A percentile compares a stretch with the other conserved stretches of the same genome.
Evolutionary conservation across 2,797 vertebrate genomes (phyloP).

Genomic region (Phrynocephalus forsythii): DNA sequence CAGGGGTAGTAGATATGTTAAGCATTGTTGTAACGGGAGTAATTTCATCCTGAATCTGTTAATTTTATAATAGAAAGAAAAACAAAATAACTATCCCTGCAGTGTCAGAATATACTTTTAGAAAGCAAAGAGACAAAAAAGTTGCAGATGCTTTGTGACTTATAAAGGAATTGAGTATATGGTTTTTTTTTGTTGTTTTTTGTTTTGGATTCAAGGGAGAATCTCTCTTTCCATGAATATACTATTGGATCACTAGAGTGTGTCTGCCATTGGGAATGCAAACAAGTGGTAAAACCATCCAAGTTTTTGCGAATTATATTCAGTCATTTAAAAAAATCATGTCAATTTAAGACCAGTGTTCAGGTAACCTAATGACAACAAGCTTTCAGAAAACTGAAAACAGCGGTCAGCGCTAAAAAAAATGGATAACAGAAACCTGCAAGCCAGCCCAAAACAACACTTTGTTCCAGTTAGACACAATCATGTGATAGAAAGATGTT

Average conservation of each 20-base stretch:
- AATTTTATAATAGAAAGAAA: slow-evolving; percentile 5
- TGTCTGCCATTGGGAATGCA: not conserved
- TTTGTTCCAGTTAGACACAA: no score
- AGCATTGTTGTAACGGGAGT: not conserved
- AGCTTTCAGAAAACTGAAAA: no score
- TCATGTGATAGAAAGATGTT: no score
- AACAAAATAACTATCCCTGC: no score
- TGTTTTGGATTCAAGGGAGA: not conserved
- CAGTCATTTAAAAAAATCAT: no score
- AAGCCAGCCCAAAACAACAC: no score
- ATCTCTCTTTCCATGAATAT: not conserved
- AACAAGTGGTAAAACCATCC: not conserved
- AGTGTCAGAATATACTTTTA: not conserved
- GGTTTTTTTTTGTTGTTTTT: no score
- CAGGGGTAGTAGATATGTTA: no score
- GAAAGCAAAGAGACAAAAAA: not conserved
- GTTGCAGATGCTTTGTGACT: not conserved
- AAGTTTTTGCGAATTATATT: not conserved
- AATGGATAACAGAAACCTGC: no score
- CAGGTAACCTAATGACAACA: no score
- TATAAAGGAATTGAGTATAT: not conserved
- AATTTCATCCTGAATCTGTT: not conserved
- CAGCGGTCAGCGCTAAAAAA: no score
- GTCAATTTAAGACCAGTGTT: no score
- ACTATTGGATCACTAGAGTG: not conserved